Evolutionary conservation across 2,113 vertebrate genomes (phyloP).

Genomic region (Panthera uncia): DNA sequence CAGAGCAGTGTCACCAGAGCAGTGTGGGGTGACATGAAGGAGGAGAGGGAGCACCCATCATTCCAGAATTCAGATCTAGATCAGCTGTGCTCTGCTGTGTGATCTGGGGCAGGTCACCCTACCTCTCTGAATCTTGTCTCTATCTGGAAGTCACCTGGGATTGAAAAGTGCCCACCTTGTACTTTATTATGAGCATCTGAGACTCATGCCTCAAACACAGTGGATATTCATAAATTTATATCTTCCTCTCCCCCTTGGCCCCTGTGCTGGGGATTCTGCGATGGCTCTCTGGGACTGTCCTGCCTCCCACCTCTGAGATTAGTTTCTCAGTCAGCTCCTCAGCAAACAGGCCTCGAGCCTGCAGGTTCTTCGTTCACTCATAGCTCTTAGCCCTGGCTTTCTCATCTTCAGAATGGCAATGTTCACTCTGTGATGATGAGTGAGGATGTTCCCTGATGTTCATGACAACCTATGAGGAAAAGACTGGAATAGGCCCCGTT

Average conservation of each 20-base stretch:
- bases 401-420: neutral
- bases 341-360: neutral
- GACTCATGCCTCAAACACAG: neutral
- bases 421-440: neutral
- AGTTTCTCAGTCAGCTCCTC: neutral
- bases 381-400: neutral
- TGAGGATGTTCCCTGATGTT: neutral
- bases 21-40: neutral
- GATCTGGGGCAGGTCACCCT: neutral
- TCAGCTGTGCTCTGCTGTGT: neutral
- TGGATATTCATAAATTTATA: neutral
- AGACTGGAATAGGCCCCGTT: neutral
- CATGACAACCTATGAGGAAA: neutral
- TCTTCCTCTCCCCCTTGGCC: neutral
- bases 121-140: conserved; percentile 1
- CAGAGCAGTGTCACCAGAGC: neutral
- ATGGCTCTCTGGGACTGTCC: neutral
- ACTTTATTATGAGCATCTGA: neutral
- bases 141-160: neutral
- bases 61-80: neutral
- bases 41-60: neutral
- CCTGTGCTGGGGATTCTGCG: neutral
- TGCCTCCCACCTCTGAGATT: neutral
- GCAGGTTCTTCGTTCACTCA: rapidly evolving
- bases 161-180: neutral